Evolutionary conservation across 1,140 invertebrate genomes (phyloP).

Genomic region (Antheraea pernyi): DNA sequence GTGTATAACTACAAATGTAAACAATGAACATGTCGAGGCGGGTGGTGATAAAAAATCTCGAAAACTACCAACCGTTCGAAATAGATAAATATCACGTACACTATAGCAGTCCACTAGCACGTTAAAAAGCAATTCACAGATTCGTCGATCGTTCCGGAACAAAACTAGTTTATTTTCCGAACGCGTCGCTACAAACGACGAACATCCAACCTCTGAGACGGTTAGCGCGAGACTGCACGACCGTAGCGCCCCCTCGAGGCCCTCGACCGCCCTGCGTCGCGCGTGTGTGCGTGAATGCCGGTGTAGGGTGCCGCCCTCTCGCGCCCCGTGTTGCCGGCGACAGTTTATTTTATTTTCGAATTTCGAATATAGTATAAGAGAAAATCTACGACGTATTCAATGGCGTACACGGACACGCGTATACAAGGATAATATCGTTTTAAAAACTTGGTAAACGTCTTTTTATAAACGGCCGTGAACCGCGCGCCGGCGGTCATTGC

Average conservation of each 20-base stretch:
- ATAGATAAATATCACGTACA: conserved; percentile 54
- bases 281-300: conserved; percentile 46
- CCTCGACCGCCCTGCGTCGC: conserved; percentile 31
- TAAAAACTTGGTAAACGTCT: conserved; percentile 40
- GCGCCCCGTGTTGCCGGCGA: conserved; percentile 44
- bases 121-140: conserved; percentile 46
- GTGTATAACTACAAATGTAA: conserved; percentile 64
- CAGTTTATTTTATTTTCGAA: conserved; percentile 69
- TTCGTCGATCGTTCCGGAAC: conserved; percentile 54
- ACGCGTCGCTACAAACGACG: conserved; percentile 39
- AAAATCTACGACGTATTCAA: conserved; percentile 37
- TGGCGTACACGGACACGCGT: conserved; percentile 17
- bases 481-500: conserved; percentile 70
- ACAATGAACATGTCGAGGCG: conserved; percentile 51
- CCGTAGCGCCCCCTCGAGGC: conserved; percentile 54
- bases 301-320: conserved; percentile 47
- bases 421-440: conserved; percentile 33
- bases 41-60: conserved; percentile 31
- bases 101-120: conserved; percentile 66
- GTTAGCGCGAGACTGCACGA: conserved; percentile 70
- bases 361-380: conserved; percentile 29
- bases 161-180: conserved; percentile 73
- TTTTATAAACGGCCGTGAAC: conserved; percentile 72
- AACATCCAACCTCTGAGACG: conserved; percentile 43
- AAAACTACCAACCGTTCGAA: conserved; percentile 61